Evolutionary conservation across 2,888 invertebrate species (phyloP), one percentile per base, ranked within the genome.

Genomic region (Elmis aenea): DNA sequence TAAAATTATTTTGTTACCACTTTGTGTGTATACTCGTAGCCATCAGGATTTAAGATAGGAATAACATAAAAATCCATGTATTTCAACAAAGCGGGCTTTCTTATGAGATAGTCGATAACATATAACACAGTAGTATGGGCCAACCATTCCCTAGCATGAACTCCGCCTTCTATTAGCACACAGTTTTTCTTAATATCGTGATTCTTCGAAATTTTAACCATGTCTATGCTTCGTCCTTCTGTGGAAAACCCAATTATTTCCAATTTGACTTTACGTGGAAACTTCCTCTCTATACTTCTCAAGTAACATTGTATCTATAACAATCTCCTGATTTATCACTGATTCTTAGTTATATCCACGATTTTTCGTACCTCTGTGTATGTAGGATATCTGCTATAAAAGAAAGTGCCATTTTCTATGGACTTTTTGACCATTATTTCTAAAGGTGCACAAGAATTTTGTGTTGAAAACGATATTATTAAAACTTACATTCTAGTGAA

Each of bases 141-240:
- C 11, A 55, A 10, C 55, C 55, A 55, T 36, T 55, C 55, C 8
- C 54, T 45, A 2, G 51, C 55, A 26, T 55, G 55, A 5, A 52
- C 52, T 9, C 45, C 52, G 10, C 44, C 51, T 25, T 55, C 54
- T 2, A 55, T 45, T 26, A 55, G 43, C 1, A 37, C 39, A 4
- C 31, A 39, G 15, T 32, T 6, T 36, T 42, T 36, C 6, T 38
- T 39, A 22, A 16, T 25, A n/a, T 35, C 26, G 2, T 27, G 26
- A 30, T 47, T 35, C 5, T 16, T 15, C 15, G 27, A 24, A 1
- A 51, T 31, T 16, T 42, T 25, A 13, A 45, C 14, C 47, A 55
- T 52, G 13, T 48, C 31, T 13, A 54, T 52, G 12, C 48, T 34
- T 11, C 51, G 37, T n/a, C 48, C 50, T 25, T 52, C 24, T 11